Evolutionary conservation across 2,113 vertebrate genomes (phyloP).

Genomic region (Pangasianodon hypophthalmus): DNA sequence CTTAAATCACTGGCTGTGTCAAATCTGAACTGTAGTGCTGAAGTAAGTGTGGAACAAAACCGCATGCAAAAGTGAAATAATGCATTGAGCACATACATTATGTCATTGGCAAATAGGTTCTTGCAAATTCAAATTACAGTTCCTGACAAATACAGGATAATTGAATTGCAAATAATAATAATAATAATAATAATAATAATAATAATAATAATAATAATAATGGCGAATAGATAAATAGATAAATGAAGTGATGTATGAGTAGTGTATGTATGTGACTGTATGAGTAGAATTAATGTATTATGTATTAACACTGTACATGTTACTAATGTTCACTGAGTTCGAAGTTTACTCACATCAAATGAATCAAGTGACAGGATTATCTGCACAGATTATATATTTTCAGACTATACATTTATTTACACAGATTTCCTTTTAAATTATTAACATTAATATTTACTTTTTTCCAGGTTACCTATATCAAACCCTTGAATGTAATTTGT

Average conservation of each 20-base stretch:
- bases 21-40: background rate
- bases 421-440: background rate
- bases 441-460: background rate
- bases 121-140: too few species aligned
- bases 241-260: background rate
- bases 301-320: background rate
- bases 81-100: too few species aligned
- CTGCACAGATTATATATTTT: background rate
- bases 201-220: background rate
- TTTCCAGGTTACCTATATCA: background rate
- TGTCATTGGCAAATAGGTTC: too few species aligned
- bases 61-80: too few species aligned
- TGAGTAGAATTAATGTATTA: background rate
- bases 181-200: background rate
- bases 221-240: background rate
- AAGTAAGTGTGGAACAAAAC: background rate
- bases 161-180: background rate
- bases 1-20: background rate
- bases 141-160: too few species aligned
- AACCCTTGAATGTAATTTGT: background rate
- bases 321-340: background rate
- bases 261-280: background rate
- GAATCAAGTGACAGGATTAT: background rate
- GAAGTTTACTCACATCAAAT: background rate
- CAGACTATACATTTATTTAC: background rate